Conservation (phyloP, 2,797 vertebrate species). For the Syngnathus acus region DNA sequence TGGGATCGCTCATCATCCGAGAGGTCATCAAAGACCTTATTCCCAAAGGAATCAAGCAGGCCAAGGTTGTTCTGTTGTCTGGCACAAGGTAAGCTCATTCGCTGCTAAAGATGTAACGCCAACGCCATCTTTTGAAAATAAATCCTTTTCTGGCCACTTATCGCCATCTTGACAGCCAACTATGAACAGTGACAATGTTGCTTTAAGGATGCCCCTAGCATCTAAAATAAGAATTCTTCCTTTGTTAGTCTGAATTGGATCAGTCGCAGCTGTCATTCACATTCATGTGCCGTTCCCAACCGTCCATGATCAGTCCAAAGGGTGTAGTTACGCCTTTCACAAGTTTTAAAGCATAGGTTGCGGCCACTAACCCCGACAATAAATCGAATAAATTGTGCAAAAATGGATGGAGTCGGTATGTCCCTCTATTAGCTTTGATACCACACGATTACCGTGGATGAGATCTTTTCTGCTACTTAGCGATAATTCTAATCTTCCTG, state of each 20-base stretch:
- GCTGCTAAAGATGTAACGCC: constrained; percentile 10
- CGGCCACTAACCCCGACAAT: background rate
- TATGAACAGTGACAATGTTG: constrained; percentile 24
- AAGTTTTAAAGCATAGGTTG: background rate
- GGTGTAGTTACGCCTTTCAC: background rate
- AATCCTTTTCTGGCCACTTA: constrained; percentile 6
- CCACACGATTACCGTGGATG: background rate
- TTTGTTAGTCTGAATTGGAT: background rate
- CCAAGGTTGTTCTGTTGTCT: constrained; percentile 76
- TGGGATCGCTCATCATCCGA: constrained; percentile 79
- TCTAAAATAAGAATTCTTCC: background rate
- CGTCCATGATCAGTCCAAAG: background rate
- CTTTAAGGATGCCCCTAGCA: constrained; percentile 1
- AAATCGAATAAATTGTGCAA: background rate
- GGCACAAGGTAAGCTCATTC: constrained; percentile 71
- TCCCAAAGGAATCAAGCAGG: constrained; percentile 76
- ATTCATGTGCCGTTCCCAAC: background rate
- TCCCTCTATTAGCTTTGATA: background rate
- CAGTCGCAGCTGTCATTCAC: background rate
- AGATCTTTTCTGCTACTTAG: background rate
- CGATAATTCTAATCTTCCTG: constrained; percentile 20
- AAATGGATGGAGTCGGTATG: background rate
- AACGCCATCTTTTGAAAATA: constrained; percentile 3
- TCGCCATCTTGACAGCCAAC: background rate
- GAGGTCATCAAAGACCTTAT: constrained; percentile 80